phyloP scores from a whole-genome alignment of 2,113 vertebrate genomes.

The Pomatorhinus ruficollis region DNA sequence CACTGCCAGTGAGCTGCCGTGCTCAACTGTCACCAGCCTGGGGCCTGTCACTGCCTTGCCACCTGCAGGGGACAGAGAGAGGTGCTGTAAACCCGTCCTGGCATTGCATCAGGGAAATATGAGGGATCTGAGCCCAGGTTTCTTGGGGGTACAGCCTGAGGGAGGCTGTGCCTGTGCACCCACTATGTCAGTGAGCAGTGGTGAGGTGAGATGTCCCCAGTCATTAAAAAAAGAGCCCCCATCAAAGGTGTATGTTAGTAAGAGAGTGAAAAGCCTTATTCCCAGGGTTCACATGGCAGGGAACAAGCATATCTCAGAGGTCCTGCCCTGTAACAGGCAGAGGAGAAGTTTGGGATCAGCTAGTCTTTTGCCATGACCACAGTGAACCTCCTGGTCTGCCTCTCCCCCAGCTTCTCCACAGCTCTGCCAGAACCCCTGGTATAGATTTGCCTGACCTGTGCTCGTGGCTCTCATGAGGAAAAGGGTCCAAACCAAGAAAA shows the following conservation, averaged over 20 bases:
- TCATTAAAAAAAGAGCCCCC: background rate
- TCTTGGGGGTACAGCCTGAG: rapidly evolving
- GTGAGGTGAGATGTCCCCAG: background rate
- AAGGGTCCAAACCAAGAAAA: conserved; percentile 9
- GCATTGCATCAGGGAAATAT: rapidly evolving
- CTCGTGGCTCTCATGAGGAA: background rate
- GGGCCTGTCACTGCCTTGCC: background rate
- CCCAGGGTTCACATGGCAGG: background rate
- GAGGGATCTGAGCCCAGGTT: background rate
- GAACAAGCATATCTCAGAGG: background rate
- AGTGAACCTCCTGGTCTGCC: background rate
- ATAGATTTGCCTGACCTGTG: background rate
- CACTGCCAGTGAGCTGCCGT: background rate
- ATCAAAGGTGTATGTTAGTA: rapidly evolving
- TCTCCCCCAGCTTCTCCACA: rapidly evolving
- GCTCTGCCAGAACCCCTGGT: background rate
- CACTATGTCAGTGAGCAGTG: rapidly evolving
- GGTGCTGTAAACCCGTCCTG: rapidly evolving
- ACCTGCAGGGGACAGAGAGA: background rate
- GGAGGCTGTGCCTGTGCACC: too few species aligned
- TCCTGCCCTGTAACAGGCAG: rapidly evolving
- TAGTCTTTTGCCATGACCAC: rapidly evolving
- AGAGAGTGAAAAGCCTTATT: background rate
- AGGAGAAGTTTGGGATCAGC: background rate
- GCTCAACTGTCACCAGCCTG: rapidly evolving